phyloP scores from a whole-genome alignment of 2,113 vertebrate genomes.

The Ptilonorhynchus violaceus region DNA sequence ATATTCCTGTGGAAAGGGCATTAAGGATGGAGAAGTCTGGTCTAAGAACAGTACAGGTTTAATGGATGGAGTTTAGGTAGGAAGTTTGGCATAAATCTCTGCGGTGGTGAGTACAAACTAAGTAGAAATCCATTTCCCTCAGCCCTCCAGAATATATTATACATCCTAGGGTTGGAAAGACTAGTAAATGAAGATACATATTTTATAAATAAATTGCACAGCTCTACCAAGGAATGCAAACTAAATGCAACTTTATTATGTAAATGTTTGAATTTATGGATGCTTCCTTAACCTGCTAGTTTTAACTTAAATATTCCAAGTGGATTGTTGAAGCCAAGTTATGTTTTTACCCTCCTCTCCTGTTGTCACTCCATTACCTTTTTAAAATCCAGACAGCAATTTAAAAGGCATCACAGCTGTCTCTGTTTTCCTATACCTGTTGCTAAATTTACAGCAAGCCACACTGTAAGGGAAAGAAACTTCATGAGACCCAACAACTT shows the following conservation, averaged over 20 bases:
- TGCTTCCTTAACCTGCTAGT: neutral
- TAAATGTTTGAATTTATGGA: conserved; percentile 13
- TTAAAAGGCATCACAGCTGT: neutral
- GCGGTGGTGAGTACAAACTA: neutral
- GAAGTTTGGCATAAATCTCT: conserved; percentile 30
- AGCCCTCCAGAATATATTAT: neutral
- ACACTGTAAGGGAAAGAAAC: neutral
- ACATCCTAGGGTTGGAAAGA: neutral
- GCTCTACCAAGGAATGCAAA: neutral
- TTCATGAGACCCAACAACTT: neutral
- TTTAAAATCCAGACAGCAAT: neutral
- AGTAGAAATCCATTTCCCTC: conserved; percentile 43
- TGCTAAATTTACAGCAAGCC: neutral
- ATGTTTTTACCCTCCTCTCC: neutral
- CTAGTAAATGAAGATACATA: conserved; percentile 1
- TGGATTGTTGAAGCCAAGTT: neutral
- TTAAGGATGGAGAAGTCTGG: conserved; percentile 10
- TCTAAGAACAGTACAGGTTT: conserved; percentile 18
- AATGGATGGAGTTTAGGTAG: conserved; percentile 32
- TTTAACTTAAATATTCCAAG: neutral
- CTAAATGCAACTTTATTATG: neutral
- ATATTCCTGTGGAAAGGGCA: conserved; percentile 35
- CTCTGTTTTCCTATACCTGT: neutral
- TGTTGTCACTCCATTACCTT: neutral
- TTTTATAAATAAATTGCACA: conserved; percentile 25